phyloP scores from a whole-genome alignment of 35 echinoderm and acorn worm species.

The Lytechinus pictus region DNA sequence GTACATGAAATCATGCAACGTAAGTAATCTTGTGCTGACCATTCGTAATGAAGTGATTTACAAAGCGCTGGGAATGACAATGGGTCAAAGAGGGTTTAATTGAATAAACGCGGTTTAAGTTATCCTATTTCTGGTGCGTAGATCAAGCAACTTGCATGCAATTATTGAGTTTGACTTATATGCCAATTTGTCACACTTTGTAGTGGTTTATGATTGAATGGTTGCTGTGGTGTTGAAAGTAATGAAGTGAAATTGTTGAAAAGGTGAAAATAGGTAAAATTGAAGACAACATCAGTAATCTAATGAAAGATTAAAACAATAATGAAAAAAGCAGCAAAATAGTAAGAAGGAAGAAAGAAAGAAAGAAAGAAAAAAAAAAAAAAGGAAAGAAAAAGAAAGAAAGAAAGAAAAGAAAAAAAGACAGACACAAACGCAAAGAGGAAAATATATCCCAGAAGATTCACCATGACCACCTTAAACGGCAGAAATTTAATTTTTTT shows the following conservation, averaged over 20 bases:
- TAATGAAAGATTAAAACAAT: too few species aligned
- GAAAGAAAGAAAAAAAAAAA: too few species aligned
- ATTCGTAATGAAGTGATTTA: background rate
- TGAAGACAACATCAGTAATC: too few species aligned
- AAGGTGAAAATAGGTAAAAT: too few species aligned
- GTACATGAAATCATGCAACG: background rate
- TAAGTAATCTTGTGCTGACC: background rate
- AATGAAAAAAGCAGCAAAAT: too few species aligned
- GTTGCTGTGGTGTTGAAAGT: too few species aligned
- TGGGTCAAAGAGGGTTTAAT: background rate
- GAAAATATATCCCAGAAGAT: too few species aligned
- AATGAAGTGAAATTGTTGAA: too few species aligned
- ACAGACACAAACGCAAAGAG: background rate
- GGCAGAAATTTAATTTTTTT: background rate
- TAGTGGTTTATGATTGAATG: background rate
- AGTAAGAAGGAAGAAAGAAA: too few species aligned
- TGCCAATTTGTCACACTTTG: background rate
- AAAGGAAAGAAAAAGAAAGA: background rate
- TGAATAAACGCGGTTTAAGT: background rate
- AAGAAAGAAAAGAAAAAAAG: background rate
- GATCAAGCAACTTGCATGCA: background rate
- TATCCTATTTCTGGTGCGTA: background rate
- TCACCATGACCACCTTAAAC: background rate
- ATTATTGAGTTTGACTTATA: background rate
- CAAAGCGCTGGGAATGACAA: background rate